Base-by-base conservation (phyloP, 2,113 vertebrate genomes). In the Asarcornis scutulata region DNA sequence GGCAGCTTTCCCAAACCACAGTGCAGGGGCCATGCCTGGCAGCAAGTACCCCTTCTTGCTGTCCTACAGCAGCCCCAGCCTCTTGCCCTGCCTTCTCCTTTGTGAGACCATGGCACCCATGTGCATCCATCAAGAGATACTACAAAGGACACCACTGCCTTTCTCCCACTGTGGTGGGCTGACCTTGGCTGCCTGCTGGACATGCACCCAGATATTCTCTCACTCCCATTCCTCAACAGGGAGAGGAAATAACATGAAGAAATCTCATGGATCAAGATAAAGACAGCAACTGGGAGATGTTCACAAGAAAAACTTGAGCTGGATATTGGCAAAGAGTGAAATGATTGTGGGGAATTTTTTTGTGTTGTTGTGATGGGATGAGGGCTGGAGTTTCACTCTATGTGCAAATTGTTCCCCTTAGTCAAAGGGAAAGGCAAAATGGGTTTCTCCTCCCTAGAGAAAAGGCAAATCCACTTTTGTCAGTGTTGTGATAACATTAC, bases 1-100 rank as follows among this genome's bases (percentile, higher is more conserved):
- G 31, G 27, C 38, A 53, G 29, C 23, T 78, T 63, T 84, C 40
- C 46, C 17, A 46, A 55, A 18, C 6, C 31, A 25, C 20, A 17
- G 1, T 27, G 21, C 5, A 46, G 16, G 36, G 34, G 38, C 11
- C 3, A 0, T 13, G 2, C 6, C 25, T 31, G 10, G 22, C 14
- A 73, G 12, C 27, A 46, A 56, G 12, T 17, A 4, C 3, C 34
- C 7, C 27, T 63, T 8, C 13, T 89, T 86, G 32, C 21, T 77
- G 31, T 66, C 44, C 36, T 59, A 58, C 22, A 38, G 31, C 17
- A 36, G 3, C 26, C 15, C 7, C 32, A 74, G 14, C 14, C 83
- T 71, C 60, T 72, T 67, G 13, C 7, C n/a, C n/a, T 5, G 36
- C 15, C 34, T 56, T 60, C 34, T 44, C 13, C 32, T 50, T 34